A percentile compares a stretch with the other conserved stretches of the same genome.
Evolutionary conservation across 2,888 invertebrate genomes (phyloP).

Genomic region (Calameuta pallipes): DNA sequence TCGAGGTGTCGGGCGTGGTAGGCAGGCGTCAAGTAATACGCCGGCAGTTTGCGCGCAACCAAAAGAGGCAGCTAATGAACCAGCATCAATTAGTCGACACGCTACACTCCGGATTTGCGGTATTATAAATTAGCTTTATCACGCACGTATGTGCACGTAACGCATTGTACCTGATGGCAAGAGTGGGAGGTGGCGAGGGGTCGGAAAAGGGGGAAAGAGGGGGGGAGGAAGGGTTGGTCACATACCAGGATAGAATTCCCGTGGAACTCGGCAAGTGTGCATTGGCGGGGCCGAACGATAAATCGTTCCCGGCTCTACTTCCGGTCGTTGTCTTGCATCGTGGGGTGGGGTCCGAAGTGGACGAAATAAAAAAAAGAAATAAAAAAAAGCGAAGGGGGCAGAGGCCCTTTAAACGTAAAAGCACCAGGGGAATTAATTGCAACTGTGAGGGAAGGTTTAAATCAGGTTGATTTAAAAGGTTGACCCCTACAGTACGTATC

Average conservation of each 20-base stretch:
- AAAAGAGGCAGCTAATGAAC: constrained; percentile 61
- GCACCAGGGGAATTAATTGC: constrained; percentile 14
- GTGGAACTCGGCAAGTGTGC: background rate
- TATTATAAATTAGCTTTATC: constrained; percentile 22
- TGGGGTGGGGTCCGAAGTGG: background rate
- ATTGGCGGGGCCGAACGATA: constrained; percentile 3
- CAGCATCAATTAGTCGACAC: constrained; percentile 60
- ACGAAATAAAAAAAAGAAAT: background rate
- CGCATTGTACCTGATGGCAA: background rate
- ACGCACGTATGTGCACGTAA: constrained; percentile 3
- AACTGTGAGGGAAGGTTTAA: constrained; percentile 45
- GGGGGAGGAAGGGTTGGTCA: background rate
- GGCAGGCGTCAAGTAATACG: constrained; percentile 51
- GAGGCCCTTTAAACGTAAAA: background rate
- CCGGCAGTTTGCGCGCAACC: constrained; percentile 47
- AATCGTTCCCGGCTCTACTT: constrained; percentile 2
- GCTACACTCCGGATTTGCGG: constrained; percentile 44
- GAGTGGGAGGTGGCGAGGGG: background rate
- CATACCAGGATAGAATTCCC: background rate
- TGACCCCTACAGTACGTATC: constrained; percentile 21
- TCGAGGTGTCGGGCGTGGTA: constrained; percentile 31
- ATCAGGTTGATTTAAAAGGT: constrained; percentile 60
- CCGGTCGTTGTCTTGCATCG: background rate
- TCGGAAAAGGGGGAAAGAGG: background rate
- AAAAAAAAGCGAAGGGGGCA: background rate